Percentiles rank a stretch among this genome's conserved stretches.
These are phyloP conservation scores for Phataginus tricuspis DNA, from an alignment of 2,797 vertebrate genomes.

Conservation along the genomic window DNA sequence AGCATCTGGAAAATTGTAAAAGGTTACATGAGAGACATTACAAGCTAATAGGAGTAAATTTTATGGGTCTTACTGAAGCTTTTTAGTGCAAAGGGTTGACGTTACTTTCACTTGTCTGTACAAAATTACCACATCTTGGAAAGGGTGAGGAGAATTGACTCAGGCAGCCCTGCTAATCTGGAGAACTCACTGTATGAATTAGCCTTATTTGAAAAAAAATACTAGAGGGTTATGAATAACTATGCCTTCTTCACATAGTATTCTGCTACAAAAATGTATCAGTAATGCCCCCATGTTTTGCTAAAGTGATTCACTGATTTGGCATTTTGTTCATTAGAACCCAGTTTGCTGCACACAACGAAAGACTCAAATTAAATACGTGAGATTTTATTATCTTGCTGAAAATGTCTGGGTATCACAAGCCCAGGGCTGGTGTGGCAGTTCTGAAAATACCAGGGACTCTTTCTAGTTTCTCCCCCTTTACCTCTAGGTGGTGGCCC, in stretches of 20 bases:
- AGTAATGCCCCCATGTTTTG: neutral
- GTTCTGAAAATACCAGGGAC: neutral
- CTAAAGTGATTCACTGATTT: neutral
- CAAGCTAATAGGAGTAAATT: neutral
- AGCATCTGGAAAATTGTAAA: constrained; percentile 60
- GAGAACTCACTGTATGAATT: neutral
- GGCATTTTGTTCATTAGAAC: constrained; percentile 3
- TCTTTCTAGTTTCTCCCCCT: neutral
- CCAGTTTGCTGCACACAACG: neutral
- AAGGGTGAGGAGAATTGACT: neutral
- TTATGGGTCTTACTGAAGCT: neutral
- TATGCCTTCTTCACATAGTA: neutral
- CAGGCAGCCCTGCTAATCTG: neutral
- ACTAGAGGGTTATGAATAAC: neutral
- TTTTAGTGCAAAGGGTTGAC: neutral
- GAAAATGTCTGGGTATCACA: neutral
- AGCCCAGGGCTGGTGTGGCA: neutral
- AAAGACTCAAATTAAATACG: neutral
- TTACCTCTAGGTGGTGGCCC: neutral
- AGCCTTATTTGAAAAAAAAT: neutral
- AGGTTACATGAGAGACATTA: constrained; percentile 25
- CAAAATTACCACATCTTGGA: neutral
- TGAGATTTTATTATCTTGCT: neutral
- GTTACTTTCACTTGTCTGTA: neutral
- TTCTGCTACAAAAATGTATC: neutral